phyloP scores from a whole-genome alignment of 1,140 invertebrate genomes.

The Drosophila fuyamai region DNA sequence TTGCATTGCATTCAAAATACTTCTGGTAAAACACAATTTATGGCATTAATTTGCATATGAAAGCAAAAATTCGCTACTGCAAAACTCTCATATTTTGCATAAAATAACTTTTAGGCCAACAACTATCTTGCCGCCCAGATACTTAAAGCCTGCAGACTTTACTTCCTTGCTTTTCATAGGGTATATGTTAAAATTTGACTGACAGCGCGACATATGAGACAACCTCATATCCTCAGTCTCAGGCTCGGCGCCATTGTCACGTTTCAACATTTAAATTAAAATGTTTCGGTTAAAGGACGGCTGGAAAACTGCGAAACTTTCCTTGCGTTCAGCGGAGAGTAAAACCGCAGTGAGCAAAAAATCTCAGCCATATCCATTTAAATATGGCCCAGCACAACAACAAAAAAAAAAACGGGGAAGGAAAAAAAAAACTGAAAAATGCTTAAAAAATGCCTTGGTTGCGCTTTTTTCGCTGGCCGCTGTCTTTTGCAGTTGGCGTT shows the following conservation, averaged over 20 bases:
- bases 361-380: slow-evolving; percentile 69
- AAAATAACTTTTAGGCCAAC: slow-evolving; percentile 25
- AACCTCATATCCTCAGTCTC: slow-evolving; percentile 60
- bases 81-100: slow-evolving; percentile 1
- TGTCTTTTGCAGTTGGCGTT: slow-evolving; percentile 74
- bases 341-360: slow-evolving; percentile 42
- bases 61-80: neutral
- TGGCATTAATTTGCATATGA: neutral
- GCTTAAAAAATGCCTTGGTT: slow-evolving; percentile 57
- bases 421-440: slow-evolving; percentile 9
- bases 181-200: slow-evolving; percentile 47
- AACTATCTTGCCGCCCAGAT: neutral
- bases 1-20: neutral
- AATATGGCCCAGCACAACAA: slow-evolving; percentile 33
- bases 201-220: slow-evolving; percentile 57
- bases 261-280: slow-evolving; percentile 82
- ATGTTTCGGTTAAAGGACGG: slow-evolving; percentile 71
- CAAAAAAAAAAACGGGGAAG: neutral
- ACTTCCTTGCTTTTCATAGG: slow-evolving; percentile 11
- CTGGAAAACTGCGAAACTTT: slow-evolving; percentile 54
- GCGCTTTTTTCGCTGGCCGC: slow-evolving; percentile 63
- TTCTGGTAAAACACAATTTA: neutral
- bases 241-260: slow-evolving; percentile 66
- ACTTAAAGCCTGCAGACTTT: slow-evolving; percentile 1
- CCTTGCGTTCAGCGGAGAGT: slow-evolving; percentile 30